Percentiles rank a stretch among this genome's conserved stretches.
Evolutionary conservation across 2,888 invertebrate genomes (phyloP).

Genomic region (Hanleya hanleyi): DNA sequence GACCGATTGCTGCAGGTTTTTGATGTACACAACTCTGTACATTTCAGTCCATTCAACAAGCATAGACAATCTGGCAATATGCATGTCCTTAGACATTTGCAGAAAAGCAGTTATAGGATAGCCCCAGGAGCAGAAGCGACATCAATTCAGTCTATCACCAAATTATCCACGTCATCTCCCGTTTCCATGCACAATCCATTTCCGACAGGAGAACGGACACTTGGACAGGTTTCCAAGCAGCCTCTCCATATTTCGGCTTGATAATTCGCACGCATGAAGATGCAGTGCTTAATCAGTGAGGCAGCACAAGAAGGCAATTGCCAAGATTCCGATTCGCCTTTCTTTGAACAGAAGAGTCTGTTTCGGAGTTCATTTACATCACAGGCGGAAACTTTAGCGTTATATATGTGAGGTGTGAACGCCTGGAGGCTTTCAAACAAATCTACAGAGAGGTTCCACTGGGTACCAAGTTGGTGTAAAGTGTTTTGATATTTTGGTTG

Average conservation of each 20-base stretch:
- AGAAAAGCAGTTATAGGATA: no score
- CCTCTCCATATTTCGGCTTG: not conserved
- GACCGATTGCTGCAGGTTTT: no score
- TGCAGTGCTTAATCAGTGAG: not conserved
- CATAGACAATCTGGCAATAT: no score
- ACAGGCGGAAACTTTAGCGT: not conserved
- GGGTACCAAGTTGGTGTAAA: not conserved
- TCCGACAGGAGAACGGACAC: not conserved
- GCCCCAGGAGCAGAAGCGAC: no score
- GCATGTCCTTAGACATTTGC: no score
- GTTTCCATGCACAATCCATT: no score
- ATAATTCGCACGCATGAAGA: not conserved
- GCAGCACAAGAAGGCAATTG: not conserved
- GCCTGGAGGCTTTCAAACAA: not conserved
- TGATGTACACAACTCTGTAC: no score
- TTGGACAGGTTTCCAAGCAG: not conserved
- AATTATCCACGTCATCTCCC: no score
- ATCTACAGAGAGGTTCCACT: not conserved
- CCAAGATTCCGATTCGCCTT: not conserved
- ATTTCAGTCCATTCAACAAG: no score
- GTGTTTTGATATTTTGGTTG: not conserved
- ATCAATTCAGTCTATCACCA: no score
- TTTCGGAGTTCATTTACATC: not conserved
- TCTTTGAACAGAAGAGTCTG: not conserved
- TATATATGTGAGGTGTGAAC: not conserved